These are phyloP conservation scores for Aethina tumida DNA, from an alignment of 1,140 invertebrate species.

Conservation along the genomic window DNA sequence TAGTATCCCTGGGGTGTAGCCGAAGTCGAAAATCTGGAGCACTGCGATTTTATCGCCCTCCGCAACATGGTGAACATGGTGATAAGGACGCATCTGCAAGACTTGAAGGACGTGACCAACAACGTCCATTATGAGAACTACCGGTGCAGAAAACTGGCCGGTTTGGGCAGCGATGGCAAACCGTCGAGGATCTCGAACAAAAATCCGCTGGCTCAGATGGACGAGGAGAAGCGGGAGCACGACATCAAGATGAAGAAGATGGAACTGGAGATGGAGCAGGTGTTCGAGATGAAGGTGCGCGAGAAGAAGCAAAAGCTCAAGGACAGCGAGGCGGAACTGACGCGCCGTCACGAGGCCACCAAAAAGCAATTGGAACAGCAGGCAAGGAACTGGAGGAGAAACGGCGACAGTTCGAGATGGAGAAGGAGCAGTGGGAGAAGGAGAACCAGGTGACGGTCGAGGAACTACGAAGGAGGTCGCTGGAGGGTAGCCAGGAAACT, in stretches of 20 bases:
- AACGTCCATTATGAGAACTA: slow-evolving; percentile 96
- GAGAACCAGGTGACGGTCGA: slow-evolving; percentile 80
- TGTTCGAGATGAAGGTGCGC: slow-evolving; percentile 73
- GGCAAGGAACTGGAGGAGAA: slow-evolving; percentile 87
- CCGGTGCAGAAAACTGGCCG: slow-evolving; percentile 82
- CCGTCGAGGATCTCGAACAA: slow-evolving; percentile 76
- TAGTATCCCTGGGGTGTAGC: slow-evolving; percentile 98
- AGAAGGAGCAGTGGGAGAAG: slow-evolving; percentile 82
- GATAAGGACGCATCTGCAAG: slow-evolving; percentile 85
- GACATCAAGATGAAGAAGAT: slow-evolving; percentile 94
- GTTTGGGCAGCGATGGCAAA: slow-evolving; percentile 76
- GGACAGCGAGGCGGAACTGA: slow-evolving; percentile 79
- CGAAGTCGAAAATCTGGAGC: slow-evolving; percentile 97
- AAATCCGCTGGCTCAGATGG: slow-evolving; percentile 95
- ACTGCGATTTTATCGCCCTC: slow-evolving; percentile 97
- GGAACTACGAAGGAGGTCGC: slow-evolving; percentile 68
- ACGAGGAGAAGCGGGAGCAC: slow-evolving; percentile 94
- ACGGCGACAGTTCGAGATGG: slow-evolving; percentile 72
- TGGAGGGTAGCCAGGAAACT: slow-evolving; percentile 78
- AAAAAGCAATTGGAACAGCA: slow-evolving; percentile 70
- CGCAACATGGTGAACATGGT: slow-evolving; percentile 99
- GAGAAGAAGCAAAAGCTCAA: slow-evolving; percentile 90
- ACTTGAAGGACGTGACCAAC: slow-evolving; percentile 90
- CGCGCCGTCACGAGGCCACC: slow-evolving; percentile 51
- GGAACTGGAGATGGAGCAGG: slow-evolving; percentile 92